phyloP scores from a whole-genome alignment of 2,113 vertebrate species.

The Zosterops hypoxanthus region DNA sequence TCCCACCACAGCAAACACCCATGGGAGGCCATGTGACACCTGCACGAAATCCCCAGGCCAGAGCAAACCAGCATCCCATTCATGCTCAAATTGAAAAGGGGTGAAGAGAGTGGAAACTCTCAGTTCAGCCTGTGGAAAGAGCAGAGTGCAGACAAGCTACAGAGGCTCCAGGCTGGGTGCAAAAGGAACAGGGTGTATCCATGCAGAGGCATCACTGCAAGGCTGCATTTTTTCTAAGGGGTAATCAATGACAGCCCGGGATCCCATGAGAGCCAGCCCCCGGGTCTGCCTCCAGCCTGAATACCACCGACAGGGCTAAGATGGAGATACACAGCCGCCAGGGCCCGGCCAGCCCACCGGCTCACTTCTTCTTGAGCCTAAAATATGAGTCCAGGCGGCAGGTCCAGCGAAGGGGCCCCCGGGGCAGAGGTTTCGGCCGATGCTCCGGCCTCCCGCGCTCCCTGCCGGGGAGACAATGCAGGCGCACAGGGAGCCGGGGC shows the following conservation, averaged over 20 bases:
- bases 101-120: not conserved
- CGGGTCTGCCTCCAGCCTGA: not conserved
- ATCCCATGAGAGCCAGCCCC: not conserved
- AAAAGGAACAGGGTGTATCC: not conserved
- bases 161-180: not conserved
- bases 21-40: fast-evolving
- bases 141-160: fast-evolving
- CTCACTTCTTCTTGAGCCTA: not conserved
- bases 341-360: not conserved
- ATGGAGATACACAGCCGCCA: not conserved
- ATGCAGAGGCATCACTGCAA: not conserved
- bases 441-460: not conserved
- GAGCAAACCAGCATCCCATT: not conserved
- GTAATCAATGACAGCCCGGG: not conserved
- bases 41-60: not conserved
- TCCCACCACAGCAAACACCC: not conserved
- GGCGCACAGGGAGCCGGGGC: not conserved
- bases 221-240: not conserved
- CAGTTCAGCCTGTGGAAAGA: not conserved
- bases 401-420: not conserved
- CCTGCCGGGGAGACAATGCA: constrained; percentile 20
- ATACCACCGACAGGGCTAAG: not conserved
- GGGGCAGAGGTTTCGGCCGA: not conserved
- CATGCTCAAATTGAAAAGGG: not conserved
- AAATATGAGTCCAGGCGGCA: not conserved